Percentiles rank a stretch among this genome's conserved stretches.
Conservation (phyloP, 1,140 invertebrate species). For the Eurosta solidaginis region DNA sequence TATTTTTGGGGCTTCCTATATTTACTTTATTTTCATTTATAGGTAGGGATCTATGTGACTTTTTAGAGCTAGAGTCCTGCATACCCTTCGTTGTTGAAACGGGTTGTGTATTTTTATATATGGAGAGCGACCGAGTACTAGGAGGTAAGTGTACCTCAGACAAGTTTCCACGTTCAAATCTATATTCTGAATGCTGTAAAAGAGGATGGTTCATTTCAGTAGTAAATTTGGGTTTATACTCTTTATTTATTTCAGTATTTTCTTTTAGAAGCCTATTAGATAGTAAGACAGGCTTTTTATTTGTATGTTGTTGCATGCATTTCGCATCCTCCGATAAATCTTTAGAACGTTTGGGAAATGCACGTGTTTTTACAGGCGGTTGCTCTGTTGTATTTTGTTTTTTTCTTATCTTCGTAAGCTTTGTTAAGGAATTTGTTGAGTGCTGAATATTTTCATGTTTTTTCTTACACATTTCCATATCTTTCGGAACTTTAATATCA, state of each 20-base stretch:
- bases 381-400: constrained; percentile 60
- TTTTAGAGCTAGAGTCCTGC: constrained; percentile 33
- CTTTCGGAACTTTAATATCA: constrained; percentile 39
- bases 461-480: constrained; percentile 61
- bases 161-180: constrained; percentile 70
- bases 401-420: constrained; percentile 39
- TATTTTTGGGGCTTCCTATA: constrained; percentile 46
- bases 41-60: constrained; percentile 48
- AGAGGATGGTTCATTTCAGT: constrained; percentile 66
- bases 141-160: constrained; percentile 69
- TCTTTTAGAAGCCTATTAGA: constrained; percentile 51
- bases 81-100: constrained; percentile 39
- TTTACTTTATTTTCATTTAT: constrained; percentile 57
- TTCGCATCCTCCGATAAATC: constrained; percentile 52
- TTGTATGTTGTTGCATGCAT: constrained; percentile 58
- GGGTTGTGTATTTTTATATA: constrained; percentile 63
- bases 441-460: constrained; percentile 72
- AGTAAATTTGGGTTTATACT: constrained; percentile 48
- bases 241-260: constrained; percentile 50
- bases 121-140: constrained; percentile 68
- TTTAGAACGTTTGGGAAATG: constrained; percentile 47
- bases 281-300: constrained; percentile 49
- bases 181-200: constrained; percentile 75
- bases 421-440: constrained; percentile 42
- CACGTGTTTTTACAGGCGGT: constrained; percentile 59